phyloP scores from a whole-genome alignment of 1,140 invertebrate species.

The Nautilus pompilius region DNA sequence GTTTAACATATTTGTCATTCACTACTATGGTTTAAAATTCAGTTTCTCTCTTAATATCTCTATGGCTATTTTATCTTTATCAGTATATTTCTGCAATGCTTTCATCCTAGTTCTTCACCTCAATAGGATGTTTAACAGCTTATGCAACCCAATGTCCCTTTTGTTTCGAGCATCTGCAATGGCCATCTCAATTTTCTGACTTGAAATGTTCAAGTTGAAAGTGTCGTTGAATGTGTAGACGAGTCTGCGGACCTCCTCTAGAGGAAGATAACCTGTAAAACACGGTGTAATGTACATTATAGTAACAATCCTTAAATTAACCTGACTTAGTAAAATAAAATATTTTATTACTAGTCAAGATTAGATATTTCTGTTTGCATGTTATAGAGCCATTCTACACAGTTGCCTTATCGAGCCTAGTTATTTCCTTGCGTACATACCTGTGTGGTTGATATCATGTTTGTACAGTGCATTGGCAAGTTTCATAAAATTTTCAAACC shows the following conservation, averaged over 20 bases:
- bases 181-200: background rate
- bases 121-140: too few relatives aligned
- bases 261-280: background rate
- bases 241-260: background rate
- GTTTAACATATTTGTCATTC: too few relatives aligned
- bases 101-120: too few relatives aligned
- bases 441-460: background rate
- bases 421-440: background rate
- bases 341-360: background rate
- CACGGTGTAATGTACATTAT: background rate
- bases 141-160: too few relatives aligned
- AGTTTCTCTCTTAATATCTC: too few relatives aligned
- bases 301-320: background rate
- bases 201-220: background rate
- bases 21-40: too few relatives aligned
- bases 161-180: too few relatives aligned
- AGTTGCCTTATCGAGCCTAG: background rate
- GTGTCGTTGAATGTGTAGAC: background rate
- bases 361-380: background rate
- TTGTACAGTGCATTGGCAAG: conserved; percentile 5
- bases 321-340: background rate
- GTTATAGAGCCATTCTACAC: background rate
- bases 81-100: too few relatives aligned
- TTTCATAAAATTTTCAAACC: conserved; percentile 7
- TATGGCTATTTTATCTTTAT: too few relatives aligned